Base-by-base conservation (phyloP, 1,140 invertebrate species). In the Neodiprion virginianus region DNA sequence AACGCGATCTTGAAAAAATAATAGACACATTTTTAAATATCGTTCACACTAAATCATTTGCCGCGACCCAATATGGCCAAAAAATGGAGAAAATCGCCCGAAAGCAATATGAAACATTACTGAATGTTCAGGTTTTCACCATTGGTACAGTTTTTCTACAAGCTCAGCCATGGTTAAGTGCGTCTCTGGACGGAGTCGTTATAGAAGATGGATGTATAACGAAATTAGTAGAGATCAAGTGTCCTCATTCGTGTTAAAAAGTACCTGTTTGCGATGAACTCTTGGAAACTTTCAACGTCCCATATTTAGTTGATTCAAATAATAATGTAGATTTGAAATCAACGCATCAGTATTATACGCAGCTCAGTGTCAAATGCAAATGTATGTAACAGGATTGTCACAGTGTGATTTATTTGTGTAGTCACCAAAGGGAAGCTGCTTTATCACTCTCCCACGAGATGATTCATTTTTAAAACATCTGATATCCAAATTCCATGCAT, bases 181-280 rank as follows among this genome's bases (percentile, higher is more conserved):
- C 73, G 23, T 76, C 74, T 72, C 68, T 76, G 68, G 79, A 82
- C 73, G 80, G 79, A 49, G 75, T 80, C 48, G 79, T 80, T 4
- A 50, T 77, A 47, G 72, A 80, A 72, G 71, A 81, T 74, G 77
- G 69, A 1, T 72, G 70, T 72, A 73, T 80, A 8, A 65, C 72
- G 48, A 80, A 79, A 72, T 14, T 80, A 28, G 66, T 83, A n/a
- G 80, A 81, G 77, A 67, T 83, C 50, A 81, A 81, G 74, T 80
- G 80, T 71, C 77, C 79, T 5, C 71, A 66, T 53, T 72, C 75
- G 8, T 81, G 80, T 65, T 66, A 79, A 74, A 78, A 77, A 11
- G 72, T 75, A 76, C 71, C 74, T n/a, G 71, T 82, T 69, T 61
- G 77, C 7, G 74, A 82, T 73, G 71, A 21, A 21, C 17, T 21